A percentile compares a stretch with the other conserved stretches of the same genome.
Conservation (phyloP, 2,797 vertebrate species). For the Alfaro cultratus region DNA sequence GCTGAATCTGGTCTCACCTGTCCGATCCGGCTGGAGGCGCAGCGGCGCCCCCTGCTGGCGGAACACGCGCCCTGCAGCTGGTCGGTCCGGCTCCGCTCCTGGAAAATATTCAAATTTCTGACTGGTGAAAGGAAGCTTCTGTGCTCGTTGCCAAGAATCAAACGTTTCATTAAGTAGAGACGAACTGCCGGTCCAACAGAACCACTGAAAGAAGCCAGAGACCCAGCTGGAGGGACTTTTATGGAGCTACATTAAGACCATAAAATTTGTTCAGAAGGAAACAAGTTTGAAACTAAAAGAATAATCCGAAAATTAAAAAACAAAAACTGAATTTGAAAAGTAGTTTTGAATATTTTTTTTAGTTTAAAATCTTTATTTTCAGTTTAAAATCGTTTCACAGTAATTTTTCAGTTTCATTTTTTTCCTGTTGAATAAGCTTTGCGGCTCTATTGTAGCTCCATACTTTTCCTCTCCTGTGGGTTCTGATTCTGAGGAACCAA, state of each 20-base stretch:
- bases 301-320: too few species aligned
- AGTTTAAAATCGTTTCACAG: neutral
- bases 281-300: too few species aligned
- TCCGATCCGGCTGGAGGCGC: neutral
- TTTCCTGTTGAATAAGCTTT: too few species aligned
- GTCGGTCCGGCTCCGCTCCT: neutral
- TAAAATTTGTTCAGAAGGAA: too few species aligned
- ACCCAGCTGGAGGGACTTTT: too few species aligned
- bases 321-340: too few species aligned
- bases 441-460: too few species aligned
- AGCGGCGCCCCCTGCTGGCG: constrained; percentile 16
- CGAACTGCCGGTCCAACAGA: neutral
- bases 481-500: neutral
- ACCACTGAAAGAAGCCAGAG: neutral
- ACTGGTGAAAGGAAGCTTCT: neutral
- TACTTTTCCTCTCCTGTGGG: too few species aligned
- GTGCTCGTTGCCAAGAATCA: neutral
- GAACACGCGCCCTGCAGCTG: neutral
- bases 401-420: too few species aligned
- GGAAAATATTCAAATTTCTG: constrained; percentile 4
- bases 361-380: neutral
- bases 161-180: neutral
- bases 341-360: too few species aligned
- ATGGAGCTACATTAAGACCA: too few species aligned
- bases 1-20: constrained; percentile 7